These are phyloP conservation scores for Dichetophora obliterata DNA, from an alignment of 2,888 invertebrate species.

Conservation along the genomic window DNA sequence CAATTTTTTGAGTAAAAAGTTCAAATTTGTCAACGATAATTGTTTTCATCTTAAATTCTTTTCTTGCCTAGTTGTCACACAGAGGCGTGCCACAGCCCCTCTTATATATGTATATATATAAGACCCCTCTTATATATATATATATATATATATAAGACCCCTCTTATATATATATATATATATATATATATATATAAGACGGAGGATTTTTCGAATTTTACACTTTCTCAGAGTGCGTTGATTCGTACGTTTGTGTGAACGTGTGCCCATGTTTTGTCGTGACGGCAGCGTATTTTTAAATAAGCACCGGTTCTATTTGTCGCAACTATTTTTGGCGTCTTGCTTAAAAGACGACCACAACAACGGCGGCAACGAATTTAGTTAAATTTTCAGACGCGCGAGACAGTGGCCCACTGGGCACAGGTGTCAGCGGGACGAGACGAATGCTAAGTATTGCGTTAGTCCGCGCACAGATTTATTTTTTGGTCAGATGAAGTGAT, in stretches of 20 bases:
- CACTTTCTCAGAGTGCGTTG: not conserved
- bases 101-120: not conserved
- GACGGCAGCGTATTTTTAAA: too few relatives aligned
- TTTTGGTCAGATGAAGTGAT: too few relatives aligned
- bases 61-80: not conserved
- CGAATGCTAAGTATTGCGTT: too few relatives aligned
- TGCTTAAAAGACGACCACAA: not conserved
- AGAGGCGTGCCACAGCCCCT: not conserved
- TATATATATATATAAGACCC: too few relatives aligned
- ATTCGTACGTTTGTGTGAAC: too few relatives aligned
- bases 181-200: not conserved
- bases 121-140: too few relatives aligned
- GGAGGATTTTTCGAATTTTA: not conserved
- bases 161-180: too few relatives aligned
- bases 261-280: too few relatives aligned
- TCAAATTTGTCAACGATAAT: slow-evolving; percentile 5
- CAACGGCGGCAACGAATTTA: too few relatives aligned
- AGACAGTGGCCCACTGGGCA: not conserved
- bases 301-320: not conserved
- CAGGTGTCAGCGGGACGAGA: too few relatives aligned
- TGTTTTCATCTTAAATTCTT: too few relatives aligned
- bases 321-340: not conserved
- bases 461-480: too few relatives aligned
- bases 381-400: not conserved
- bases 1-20: not conserved